Conservation (phyloP, 2,888 invertebrate species). For the Heliconius ethilla region DNA sequence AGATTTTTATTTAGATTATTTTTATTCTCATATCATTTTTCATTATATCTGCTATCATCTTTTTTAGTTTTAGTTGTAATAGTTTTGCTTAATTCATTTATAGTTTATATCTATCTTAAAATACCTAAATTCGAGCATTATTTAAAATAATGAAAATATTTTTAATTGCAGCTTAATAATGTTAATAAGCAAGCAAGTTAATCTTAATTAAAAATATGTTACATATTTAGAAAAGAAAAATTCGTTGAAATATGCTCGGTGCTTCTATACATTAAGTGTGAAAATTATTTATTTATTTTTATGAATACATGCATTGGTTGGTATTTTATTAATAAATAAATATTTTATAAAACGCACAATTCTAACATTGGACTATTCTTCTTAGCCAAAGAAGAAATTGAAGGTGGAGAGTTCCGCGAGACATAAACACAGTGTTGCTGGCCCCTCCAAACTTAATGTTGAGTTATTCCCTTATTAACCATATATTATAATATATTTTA, state of each 20-base stretch:
- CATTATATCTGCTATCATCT: background rate
- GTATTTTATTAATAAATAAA: background rate
- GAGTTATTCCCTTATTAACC: slow-evolving; percentile 60
- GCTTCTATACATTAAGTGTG: background rate
- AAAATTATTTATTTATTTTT: background rate
- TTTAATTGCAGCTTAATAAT: background rate
- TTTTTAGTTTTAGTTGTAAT: background rate
- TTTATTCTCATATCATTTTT: background rate
- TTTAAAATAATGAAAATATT: background rate
- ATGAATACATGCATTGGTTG: background rate
- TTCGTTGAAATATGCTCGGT: background rate
- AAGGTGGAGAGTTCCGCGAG: slow-evolving; percentile 63
- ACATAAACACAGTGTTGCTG: slow-evolving; percentile 57
- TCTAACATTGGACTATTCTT: slow-evolving; percentile 53
- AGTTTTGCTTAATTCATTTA: slow-evolving; percentile 4
- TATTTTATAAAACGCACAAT: slow-evolving; percentile 12
- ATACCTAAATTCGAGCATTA: background rate
- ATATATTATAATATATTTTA: slow-evolving; percentile 22
- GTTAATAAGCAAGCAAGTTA: background rate
- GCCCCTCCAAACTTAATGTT: slow-evolving; percentile 71
- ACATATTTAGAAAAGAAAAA: background rate
- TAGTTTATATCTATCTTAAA: background rate
- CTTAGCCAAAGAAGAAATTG: slow-evolving; percentile 75
- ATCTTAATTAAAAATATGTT: background rate
- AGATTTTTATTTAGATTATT: background rate